Conservation (phyloP, 2,113 vertebrate species). For the Cichladusa arquata region DNA sequence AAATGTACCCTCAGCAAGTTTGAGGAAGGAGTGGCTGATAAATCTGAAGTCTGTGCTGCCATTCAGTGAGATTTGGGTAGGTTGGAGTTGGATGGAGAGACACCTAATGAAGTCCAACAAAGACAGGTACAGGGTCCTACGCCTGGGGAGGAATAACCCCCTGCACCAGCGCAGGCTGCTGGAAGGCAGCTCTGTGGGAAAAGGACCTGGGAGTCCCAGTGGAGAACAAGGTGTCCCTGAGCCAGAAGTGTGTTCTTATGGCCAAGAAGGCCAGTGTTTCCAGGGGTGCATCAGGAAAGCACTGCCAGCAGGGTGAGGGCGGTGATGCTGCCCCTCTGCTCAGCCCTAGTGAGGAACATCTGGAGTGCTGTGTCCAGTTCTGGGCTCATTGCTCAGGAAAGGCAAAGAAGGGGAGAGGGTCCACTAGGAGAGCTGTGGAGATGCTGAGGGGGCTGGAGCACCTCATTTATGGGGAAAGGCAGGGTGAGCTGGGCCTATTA, state of each 20-base stretch:
- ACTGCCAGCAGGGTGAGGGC: fast-evolving
- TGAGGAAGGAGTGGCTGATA: neutral
- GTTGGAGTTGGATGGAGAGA: neutral
- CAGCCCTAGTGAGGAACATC: neutral
- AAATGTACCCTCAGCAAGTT: neutral
- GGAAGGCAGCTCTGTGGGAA: neutral
- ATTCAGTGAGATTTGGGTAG: neutral
- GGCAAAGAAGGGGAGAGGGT: neutral
- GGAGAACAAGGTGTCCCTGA: neutral
- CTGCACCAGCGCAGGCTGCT: neutral
- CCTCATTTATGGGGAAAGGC: neutral
- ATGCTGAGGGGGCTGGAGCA: neutral
- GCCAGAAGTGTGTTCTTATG: neutral
- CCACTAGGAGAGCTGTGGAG: fast-evolving
- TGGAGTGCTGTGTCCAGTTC: neutral
- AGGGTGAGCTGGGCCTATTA: neutral
- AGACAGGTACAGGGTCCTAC: neutral
- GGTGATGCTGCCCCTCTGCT: neutral
- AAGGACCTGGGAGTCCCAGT: neutral
- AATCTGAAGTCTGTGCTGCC: neutral
- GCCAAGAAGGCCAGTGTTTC: fast-evolving
- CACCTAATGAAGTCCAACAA: neutral
- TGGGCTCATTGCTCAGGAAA: neutral
- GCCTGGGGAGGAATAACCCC: neutral
- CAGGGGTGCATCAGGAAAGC: neutral